Evolutionary conservation across 2,888 invertebrate species (phyloP).

Genomic region (Drosophila picticornis): DNA sequence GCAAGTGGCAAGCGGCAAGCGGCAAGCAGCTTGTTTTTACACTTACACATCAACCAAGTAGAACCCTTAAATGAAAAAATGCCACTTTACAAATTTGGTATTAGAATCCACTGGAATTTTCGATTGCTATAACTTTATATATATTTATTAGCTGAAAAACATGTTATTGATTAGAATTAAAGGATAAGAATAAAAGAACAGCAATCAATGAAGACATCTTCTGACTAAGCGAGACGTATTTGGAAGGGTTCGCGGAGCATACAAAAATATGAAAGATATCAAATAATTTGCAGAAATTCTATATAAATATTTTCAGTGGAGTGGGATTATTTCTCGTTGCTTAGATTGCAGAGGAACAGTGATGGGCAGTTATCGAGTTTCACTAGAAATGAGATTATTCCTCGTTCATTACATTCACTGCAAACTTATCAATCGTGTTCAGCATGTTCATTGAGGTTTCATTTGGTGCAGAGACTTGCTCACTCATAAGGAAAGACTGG

Average conservation of each 20-base stretch:
- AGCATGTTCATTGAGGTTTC: accelerated
- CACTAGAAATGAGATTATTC: not conserved
- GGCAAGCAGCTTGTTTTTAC: not conserved
- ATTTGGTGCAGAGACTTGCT: not conserved
- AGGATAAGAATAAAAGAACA: not conserved
- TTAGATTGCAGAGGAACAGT: not conserved
- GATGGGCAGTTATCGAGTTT: not conserved
- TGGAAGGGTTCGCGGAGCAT: not conserved
- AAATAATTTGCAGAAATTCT: not conserved
- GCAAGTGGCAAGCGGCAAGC: not conserved
- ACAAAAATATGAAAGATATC: not conserved
- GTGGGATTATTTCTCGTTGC: too few species aligned
- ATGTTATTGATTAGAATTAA: not conserved
- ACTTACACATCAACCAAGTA: not conserved
- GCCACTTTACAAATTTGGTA: not conserved
- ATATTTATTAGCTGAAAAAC: not conserved
- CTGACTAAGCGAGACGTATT: not conserved
- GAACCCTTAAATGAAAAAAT: not conserved
- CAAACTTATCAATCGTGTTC: not conserved
- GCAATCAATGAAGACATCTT: not conserved
- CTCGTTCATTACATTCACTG: not conserved
- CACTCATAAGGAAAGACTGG: not conserved
- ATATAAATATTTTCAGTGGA: too few species aligned
- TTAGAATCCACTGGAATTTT: not conserved
- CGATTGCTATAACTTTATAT: not conserved